These are phyloP conservation scores for Acheta domesticus DNA, from an alignment of 2,888 invertebrate genomes.

Conservation along the genomic window DNA sequence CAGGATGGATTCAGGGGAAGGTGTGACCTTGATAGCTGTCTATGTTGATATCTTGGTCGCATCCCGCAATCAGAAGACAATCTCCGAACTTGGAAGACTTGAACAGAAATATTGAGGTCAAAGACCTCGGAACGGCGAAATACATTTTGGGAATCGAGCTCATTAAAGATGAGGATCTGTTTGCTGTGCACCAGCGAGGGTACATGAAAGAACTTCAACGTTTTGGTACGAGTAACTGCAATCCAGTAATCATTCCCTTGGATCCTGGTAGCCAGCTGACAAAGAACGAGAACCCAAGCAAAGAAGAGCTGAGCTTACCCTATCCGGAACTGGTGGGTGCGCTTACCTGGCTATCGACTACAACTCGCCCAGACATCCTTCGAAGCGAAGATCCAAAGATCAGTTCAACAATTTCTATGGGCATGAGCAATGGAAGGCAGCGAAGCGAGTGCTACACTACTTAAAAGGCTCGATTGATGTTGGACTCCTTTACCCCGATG, in stretches of 20 bases:
- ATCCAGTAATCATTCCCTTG: neutral
- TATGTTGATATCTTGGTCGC: neutral
- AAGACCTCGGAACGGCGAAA: neutral
- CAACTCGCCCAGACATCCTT: neutral
- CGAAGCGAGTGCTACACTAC: slow-evolving; percentile 42
- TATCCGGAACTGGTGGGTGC: neutral
- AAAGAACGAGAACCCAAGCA: neutral
- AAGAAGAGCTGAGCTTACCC: neutral
- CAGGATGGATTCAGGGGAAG: neutral
- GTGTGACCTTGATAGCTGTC: neutral
- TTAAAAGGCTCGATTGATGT: slow-evolving; percentile 39
- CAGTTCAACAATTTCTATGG: slow-evolving; percentile 3
- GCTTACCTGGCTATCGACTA: neutral
- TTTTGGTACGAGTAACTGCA: neutral
- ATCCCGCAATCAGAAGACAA: neutral
- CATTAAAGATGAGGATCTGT: neutral
- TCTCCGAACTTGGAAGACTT: neutral
- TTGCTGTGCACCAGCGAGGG: neutral
- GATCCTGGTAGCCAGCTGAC: neutral
- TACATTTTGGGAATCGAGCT: neutral
- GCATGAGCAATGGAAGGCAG: slow-evolving; percentile 40
- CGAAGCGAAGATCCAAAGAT: neutral
- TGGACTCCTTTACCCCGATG: neutral
- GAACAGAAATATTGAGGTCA: neutral
- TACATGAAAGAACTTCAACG: neutral